A percentile compares a stretch with the other conserved stretches of the same genome.
Conservation (phyloP, 2,113 vertebrate genomes). For the Coptodon rendalli region DNA sequence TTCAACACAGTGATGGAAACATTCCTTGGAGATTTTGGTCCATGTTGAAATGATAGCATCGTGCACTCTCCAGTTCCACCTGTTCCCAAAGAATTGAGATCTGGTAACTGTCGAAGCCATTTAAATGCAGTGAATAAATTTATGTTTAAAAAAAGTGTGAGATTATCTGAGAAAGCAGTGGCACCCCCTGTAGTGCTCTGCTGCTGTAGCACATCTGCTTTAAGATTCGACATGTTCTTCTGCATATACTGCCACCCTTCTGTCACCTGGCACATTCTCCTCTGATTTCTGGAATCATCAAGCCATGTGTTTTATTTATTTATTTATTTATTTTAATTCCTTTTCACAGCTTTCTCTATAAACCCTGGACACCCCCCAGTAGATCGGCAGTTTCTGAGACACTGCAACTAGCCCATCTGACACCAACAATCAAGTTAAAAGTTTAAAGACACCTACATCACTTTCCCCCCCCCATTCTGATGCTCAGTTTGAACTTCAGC, state of each 20-base stretch:
- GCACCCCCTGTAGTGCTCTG: not conserved
- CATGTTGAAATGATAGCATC: not conserved
- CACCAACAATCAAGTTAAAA: not conserved
- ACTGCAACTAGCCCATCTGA: not conserved
- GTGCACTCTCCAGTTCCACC: not conserved
- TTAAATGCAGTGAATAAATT: too few species aligned
- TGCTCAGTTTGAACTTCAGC: not conserved
- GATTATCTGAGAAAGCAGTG: not conserved
- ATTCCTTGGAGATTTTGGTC: not conserved
- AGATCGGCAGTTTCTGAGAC: not conserved
- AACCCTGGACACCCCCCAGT: not conserved
- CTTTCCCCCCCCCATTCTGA: not conserved
- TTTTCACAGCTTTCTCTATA: not conserved
- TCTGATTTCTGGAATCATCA: not conserved
- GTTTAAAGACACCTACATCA: not conserved
- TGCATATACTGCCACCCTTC: not conserved
- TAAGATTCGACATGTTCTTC: not conserved
- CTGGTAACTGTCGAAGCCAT: too few species aligned
- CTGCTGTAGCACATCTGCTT: not conserved
- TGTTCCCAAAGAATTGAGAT: too few species aligned
- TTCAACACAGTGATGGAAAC: not conserved
- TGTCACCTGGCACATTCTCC: not conserved
- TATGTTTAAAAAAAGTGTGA: too few species aligned
- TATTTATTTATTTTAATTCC: fast-evolving
- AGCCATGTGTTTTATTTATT: not conserved